Percentiles rank a stretch among this genome's conserved stretches.
phyloP scores from a whole-genome alignment of 2,888 invertebrate genomes.

The Rhagium mordax region DNA sequence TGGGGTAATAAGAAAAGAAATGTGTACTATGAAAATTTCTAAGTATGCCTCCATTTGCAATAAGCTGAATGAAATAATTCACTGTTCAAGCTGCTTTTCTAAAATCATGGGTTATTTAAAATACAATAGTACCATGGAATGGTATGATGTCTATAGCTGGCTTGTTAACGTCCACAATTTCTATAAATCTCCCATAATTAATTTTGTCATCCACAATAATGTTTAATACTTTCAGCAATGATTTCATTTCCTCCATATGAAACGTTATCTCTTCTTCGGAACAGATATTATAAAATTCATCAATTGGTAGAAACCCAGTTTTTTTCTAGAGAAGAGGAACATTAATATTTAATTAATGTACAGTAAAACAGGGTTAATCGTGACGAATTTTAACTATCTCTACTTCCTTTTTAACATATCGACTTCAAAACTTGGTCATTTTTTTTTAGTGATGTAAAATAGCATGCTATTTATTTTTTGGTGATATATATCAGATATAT shows the following conservation, averaged over 20 bases:
- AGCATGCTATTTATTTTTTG: too few species aligned
- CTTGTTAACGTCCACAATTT: neutral
- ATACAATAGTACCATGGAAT: neutral
- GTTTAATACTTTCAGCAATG: neutral
- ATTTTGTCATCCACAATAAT: neutral
- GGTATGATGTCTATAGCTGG: neutral
- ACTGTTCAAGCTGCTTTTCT: neutral
- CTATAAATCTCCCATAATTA: neutral
- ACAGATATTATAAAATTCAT: neutral
- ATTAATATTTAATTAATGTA: too few species aligned
- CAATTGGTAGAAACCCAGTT: neutral
- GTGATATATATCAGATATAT: too few species aligned
- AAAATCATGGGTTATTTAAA: neutral
- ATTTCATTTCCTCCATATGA: neutral
- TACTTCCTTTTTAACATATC: too few species aligned
- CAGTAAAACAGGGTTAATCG: too few species aligned
- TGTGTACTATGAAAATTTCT: too few species aligned
- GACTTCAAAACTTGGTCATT: too few species aligned
- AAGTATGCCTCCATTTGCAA: neutral
- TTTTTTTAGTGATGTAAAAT: too few species aligned
- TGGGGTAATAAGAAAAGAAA: neutral
- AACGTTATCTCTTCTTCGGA: neutral
- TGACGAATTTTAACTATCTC: too few species aligned
- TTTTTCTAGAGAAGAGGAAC: neutral
- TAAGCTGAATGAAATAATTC: neutral